Percentiles rank a stretch among this genome's conserved stretches.
Conservation (phyloP, 1,140 invertebrate genomes). For the Andrena cerasifolii region DNA sequence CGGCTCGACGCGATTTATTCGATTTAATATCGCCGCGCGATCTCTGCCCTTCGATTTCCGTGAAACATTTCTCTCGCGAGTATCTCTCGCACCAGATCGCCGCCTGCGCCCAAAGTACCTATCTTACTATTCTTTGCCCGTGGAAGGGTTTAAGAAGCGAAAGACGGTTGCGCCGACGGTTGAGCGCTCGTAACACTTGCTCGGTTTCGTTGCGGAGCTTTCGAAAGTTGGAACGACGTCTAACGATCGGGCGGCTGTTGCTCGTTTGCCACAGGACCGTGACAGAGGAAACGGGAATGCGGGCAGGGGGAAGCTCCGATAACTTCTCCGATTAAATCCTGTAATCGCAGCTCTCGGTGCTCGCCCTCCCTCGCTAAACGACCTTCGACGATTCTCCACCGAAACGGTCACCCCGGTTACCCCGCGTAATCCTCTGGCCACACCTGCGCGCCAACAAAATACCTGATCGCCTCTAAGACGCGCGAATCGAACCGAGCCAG, state of each 20-base stretch:
- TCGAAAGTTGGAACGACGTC: too few relatives aligned
- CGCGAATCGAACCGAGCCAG: neutral
- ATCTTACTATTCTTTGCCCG: too few relatives aligned
- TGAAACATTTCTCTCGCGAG: neutral
- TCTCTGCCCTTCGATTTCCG: neutral
- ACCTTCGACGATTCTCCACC: conserved; percentile 19
- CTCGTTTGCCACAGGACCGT: conserved; percentile 26
- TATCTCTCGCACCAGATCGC: conserved; percentile 1
- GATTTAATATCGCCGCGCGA: conserved; percentile 17
- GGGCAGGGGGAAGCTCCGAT: conserved; percentile 58
- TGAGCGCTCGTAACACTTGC: neutral
- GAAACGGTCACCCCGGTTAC: conserved; percentile 10
- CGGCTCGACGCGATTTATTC: conserved; percentile 15
- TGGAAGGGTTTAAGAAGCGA: too few relatives aligned
- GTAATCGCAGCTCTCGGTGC: conserved; percentile 65
- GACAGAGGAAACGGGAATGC: conserved; percentile 1
- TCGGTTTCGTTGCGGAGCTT: conserved; percentile 34
- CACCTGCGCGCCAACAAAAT: neutral
- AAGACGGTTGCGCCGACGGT: neutral
- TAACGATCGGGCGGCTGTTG: neutral
- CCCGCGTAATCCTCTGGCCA: neutral
- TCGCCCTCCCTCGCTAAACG: conserved; percentile 31
- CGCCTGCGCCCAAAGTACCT: neutral
- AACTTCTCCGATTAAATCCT: conserved; percentile 74
- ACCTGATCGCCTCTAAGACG: neutral